These are phyloP conservation scores for Drosophila leontia DNA, from an alignment of 1,140 invertebrate genomes.

Conservation along the genomic window DNA sequence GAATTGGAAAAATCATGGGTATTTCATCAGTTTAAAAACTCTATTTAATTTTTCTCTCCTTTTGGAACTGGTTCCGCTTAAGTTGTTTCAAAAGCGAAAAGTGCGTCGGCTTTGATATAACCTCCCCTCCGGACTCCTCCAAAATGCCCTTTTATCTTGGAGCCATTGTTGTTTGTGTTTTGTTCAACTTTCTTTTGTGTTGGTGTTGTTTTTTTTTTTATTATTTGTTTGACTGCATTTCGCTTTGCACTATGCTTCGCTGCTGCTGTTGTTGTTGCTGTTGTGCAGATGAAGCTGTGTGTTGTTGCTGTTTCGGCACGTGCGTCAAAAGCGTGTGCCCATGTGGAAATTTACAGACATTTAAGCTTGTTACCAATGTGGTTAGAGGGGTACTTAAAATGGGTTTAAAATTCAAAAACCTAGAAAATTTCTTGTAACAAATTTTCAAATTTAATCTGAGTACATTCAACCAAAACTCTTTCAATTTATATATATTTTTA, in stretches of 20 bases:
- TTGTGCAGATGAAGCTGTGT: slow-evolving; percentile 23
- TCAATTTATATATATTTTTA: no score
- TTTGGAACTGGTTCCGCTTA: slow-evolving; percentile 62
- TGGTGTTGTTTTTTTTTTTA: slow-evolving; percentile 29
- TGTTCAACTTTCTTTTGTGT: slow-evolving; percentile 63
- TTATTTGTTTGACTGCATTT: slow-evolving; percentile 56
- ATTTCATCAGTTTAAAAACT: slow-evolving; percentile 64
- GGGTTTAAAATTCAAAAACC: no score
- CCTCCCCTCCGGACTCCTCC: not conserved
- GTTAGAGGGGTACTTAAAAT: not conserved
- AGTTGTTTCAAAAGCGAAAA: slow-evolving; percentile 70
- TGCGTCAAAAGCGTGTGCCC: slow-evolving; percentile 48
- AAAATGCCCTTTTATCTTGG: slow-evolving; percentile 23
- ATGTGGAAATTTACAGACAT: slow-evolving; percentile 56
- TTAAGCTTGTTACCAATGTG: slow-evolving; percentile 5
- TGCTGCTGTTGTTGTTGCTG: slow-evolving; percentile 25
- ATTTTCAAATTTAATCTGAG: no score
- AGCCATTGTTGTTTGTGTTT: slow-evolving; percentile 45
- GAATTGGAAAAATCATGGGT: slow-evolving; percentile 69
- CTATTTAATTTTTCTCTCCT: slow-evolving; percentile 25
- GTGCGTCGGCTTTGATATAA: slow-evolving; percentile 58
- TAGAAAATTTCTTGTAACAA: no score
- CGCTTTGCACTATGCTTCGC: slow-evolving; percentile 48
- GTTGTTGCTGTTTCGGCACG: slow-evolving; percentile 56
- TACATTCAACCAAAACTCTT: no score